Base-by-base conservation (phyloP, 2,888 invertebrate species). In the Cheilosia variabilis region DNA sequence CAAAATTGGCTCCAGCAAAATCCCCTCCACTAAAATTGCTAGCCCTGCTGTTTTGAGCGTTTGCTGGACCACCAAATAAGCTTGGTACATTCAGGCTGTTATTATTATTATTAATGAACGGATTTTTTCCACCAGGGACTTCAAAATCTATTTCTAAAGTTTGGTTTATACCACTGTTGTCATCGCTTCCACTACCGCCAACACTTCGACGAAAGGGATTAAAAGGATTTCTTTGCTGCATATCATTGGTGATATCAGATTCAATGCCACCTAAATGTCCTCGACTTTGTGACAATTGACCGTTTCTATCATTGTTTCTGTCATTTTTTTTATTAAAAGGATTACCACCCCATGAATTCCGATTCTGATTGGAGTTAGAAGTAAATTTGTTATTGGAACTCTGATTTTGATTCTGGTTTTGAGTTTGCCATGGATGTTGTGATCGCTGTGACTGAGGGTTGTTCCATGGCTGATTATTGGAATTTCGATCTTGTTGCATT, bases 191-290 rank as follows among this genome's bases (percentile, higher is more conserved):
- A 34, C 15, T 1, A 27, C 68, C 66, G 37, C 43, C 77, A 58
- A 3, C 2, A 52, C 63, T 63, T 6, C 82, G 77, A 34, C 82
- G 82, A 24, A 83, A 83, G 45, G 82, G 82, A 50, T 83, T 83
- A 17, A 27, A 60, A 47, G 77, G 77, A 78, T 83, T 83, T 83
- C 66, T 83, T 43, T 72, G 72, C n/a, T 53, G 55, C 91, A 87
- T 91, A 91, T 86, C 91, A 91, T 4, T 91, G 90, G 88, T 92
- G 90, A 91, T 91, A 91, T 71, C 91, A 90, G 19, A 92, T 90
- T 76, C 91, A 91, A 81, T 92, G 90, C 41, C 90, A 89, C 52
- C 92, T 90, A 87, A 91, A 90, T 5, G 89, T 89, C 84, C 92
- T 90, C 91, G 92, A 91, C 87, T 91, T 2, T 9, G 47, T 17